Conservation (phyloP, 2,797 vertebrate genomes). For the Calcarius lapponicus region DNA sequence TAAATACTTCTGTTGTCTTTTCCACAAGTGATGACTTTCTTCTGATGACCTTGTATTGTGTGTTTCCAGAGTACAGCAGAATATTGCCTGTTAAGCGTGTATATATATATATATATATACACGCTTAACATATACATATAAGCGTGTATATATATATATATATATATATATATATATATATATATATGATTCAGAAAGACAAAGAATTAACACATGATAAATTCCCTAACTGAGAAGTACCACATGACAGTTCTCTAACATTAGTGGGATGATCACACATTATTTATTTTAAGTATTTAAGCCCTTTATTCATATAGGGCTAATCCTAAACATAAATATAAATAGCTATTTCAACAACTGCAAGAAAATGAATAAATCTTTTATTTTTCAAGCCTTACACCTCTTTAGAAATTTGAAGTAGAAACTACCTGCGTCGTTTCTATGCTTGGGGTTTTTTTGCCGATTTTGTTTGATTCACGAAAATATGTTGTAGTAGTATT, state of each 20-base stretch:
- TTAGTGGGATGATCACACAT: background rate
- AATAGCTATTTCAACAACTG: background rate
- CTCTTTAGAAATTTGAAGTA: background rate
- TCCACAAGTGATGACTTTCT: background rate
- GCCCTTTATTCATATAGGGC: background rate
- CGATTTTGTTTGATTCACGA: background rate
- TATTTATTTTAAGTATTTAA: background rate
- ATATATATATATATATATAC: background rate
- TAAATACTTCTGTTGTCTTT: background rate
- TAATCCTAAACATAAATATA: background rate
- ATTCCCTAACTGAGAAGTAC: background rate
- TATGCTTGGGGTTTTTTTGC: fast-evolving
- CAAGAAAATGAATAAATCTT: background rate
- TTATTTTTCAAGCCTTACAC: background rate
- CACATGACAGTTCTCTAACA: background rate
- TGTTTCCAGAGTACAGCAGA: background rate
- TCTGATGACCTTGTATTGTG: background rate
- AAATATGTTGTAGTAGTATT: background rate
- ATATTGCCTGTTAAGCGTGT: background rate
- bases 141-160: background rate
- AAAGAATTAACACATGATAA: background rate
- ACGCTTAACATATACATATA: no score
- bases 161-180: background rate
- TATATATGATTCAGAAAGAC: background rate
- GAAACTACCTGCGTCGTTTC: background rate